Conservation (phyloP, 2,113 vertebrate genomes). For the Stegastes partitus region DNA sequence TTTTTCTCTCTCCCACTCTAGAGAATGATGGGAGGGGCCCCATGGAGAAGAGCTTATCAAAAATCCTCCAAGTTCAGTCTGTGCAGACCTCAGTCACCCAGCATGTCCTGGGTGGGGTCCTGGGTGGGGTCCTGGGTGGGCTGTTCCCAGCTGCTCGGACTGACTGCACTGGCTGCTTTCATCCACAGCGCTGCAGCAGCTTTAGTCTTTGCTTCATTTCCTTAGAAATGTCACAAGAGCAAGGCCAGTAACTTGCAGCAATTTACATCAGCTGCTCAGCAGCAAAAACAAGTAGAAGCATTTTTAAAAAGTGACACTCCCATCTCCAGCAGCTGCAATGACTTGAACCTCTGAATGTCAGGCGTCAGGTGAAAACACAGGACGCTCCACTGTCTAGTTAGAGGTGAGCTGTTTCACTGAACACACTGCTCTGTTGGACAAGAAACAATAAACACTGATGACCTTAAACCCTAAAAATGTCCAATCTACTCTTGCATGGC, state of each 20-base stretch:
- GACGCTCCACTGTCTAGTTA: no score
- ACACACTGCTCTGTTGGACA: no score
- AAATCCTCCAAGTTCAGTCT: constrained; percentile 52
- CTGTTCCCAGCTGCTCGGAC: constrained; percentile 39
- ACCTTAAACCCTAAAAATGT: no score
- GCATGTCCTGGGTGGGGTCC: constrained; percentile 17
- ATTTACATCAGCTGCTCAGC: not conserved
- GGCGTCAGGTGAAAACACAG: no score
- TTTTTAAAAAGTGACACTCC: no score
- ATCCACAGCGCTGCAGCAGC: not conserved
- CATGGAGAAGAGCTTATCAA: constrained; percentile 64
- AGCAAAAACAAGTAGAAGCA: no score
- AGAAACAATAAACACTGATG: no score
- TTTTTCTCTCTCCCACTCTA: constrained; percentile 57
- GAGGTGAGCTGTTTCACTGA: no score
- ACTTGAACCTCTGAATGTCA: no score
- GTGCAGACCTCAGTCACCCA: constrained; percentile 39
- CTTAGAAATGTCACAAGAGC: not conserved
- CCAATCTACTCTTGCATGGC: no score
- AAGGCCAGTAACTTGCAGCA: constrained; percentile 21
- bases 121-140: not conserved
- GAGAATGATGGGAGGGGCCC: constrained; percentile 65
- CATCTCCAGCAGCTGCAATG: no score
- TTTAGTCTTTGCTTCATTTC: not conserved
- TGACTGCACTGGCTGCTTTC: constrained; percentile 30